Evolutionary conservation across 30 jellyfish, hydroid and myxozoan genomes (phyloP).

Genomic region (Chrysaora quinquecirrha): DNA sequence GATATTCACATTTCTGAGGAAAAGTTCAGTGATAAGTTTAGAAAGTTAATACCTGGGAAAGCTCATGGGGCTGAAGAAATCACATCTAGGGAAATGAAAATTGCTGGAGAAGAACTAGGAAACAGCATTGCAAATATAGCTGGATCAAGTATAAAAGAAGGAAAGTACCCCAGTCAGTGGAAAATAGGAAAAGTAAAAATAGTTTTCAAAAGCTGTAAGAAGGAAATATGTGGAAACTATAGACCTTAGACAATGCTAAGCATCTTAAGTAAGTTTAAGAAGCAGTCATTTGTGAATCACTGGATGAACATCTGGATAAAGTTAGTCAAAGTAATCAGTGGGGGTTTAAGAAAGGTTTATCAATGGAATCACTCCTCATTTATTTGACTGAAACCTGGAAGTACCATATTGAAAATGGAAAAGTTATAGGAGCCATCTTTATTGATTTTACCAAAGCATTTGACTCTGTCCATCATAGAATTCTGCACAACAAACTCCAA

Average conservation of each 20-base stretch:
- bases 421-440: slow-evolving; percentile 45
- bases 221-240: slow-evolving; percentile 33
- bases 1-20: no score
- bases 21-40: no score
- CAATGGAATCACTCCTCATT: slow-evolving; percentile 61
- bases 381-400: slow-evolving; percentile 64
- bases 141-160: background rate
- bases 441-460: slow-evolving; percentile 70
- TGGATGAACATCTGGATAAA: slow-evolving; percentile 34
- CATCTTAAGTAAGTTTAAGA: slow-evolving; percentile 50
- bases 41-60: no score
- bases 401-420: slow-evolving; percentile 38
- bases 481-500: slow-evolving; percentile 30
- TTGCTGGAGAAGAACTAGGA: background rate
- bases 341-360: slow-evolving; percentile 59
- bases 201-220: slow-evolving; percentile 33
- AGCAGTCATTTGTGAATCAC: slow-evolving; percentile 29
- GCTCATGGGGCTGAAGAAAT: slow-evolving; percentile 4
- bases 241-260: slow-evolving; percentile 56
- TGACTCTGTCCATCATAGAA: slow-evolving; percentile 52
- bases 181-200: slow-evolving; percentile 27
- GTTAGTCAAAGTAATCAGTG: slow-evolving; percentile 60
- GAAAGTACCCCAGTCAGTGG: slow-evolving; percentile 7
- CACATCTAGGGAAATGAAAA: slow-evolving; percentile 3
- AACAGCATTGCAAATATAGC: slow-evolving; percentile 13